phyloP scores from a whole-genome alignment of 2,113 vertebrate species.

The Elaphurus davidianus region DNA sequence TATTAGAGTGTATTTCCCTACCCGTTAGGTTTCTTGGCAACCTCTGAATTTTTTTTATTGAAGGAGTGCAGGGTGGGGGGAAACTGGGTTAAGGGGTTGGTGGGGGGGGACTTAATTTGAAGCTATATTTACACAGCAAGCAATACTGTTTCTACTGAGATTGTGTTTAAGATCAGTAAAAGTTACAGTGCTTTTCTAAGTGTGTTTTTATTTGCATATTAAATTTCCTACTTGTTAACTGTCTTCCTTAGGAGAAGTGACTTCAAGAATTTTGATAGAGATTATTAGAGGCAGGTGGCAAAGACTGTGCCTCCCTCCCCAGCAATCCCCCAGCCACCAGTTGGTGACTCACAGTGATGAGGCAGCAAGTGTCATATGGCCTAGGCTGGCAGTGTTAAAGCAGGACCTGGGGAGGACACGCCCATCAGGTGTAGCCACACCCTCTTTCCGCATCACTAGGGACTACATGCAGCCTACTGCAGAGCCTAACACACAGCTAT shows the following conservation, averaged over 20 bases:
- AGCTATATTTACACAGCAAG: conserved; percentile 15
- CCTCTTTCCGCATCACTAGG: not conserved
- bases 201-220: conserved; percentile 18
- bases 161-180: not conserved
- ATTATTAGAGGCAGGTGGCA: not conserved
- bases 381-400: not conserved
- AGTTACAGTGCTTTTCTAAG: conserved; percentile 35
- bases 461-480: too few relatives aligned
- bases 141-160: not conserved
- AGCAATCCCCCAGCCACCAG: not conserved
- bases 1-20: conserved; percentile 37
- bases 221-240: not conserved
- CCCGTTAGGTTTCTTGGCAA: conserved; percentile 2
- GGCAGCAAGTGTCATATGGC: not conserved
- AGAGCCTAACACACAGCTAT: not conserved
- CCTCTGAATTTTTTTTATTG: conserved; percentile 28
- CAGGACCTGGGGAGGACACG: not conserved
- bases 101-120: not conserved
- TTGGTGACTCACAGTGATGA: not conserved
- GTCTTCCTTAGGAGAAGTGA: not conserved
- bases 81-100: not conserved
- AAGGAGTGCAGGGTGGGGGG: not conserved
- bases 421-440: not conserved
- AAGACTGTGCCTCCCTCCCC: not conserved
- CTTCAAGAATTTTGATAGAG: not conserved